Percentiles rank a stretch among this genome's conserved stretches.
Conservation (phyloP, 53 echinoderm and acorn worm species). For the Henricia sp. region DNA sequence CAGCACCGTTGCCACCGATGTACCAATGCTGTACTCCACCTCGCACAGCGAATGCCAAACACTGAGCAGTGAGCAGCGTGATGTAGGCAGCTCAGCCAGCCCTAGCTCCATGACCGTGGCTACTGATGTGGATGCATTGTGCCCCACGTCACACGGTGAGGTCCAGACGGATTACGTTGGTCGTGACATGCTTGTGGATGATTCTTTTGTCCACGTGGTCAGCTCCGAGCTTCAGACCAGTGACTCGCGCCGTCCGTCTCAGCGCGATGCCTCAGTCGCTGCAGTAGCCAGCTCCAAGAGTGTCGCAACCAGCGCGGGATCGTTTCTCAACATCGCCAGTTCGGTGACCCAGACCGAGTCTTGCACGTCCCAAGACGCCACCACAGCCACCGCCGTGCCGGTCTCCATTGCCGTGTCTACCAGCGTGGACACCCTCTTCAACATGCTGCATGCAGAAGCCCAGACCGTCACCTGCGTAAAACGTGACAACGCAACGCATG, state of each 20-base stretch:
- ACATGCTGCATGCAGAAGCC: conserved; percentile 54
- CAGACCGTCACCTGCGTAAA: conserved; percentile 45
- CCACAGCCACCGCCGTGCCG: conserved; percentile 32
- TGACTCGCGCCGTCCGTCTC: conserved; percentile 8
- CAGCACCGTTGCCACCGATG: conserved; percentile 16
- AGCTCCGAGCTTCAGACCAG: conserved; percentile 36
- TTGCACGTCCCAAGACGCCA: conserved; percentile 25
- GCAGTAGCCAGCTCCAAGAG: conserved; percentile 48
- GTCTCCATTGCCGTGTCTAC: conserved; percentile 47
- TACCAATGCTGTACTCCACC: conserved; percentile 8
- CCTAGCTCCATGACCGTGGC: conserved; percentile 48
- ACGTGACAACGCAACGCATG: conserved; percentile 34
- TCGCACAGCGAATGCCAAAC: conserved; percentile 42
- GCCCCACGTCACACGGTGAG: conserved; percentile 53
- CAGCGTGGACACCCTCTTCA: conserved; percentile 59
- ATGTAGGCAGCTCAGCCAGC: conserved; percentile 17
- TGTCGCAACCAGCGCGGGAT: conserved; percentile 48
- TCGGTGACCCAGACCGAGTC: conserved; percentile 55
- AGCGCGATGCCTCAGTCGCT: conserved; percentile 26
- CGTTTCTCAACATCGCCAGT: conserved; percentile 50
- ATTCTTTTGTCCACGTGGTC: conserved; percentile 21
- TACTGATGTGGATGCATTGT: conserved; percentile 54
- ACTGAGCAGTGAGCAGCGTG: not conserved
- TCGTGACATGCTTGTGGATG: not conserved
- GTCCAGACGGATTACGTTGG: conserved; percentile 45